Percentiles rank a stretch among this genome's conserved stretches.
Evolutionary conservation across 1,140 invertebrate genomes (phyloP).

Genomic region (Elymnias hypermnestra): DNA sequence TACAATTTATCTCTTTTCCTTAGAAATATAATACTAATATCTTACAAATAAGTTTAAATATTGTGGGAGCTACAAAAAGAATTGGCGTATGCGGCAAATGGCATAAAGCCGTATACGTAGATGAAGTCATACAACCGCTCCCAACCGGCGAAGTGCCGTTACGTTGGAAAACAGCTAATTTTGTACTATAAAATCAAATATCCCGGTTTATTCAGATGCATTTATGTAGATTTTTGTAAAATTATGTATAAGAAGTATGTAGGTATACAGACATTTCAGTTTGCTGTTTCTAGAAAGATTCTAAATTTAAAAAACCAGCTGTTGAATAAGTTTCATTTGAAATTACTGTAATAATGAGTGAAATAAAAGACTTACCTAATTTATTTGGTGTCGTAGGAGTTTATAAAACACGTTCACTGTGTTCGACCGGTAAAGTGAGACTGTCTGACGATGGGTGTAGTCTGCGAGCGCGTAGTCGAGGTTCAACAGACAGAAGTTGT

Average conservation of each 20-base stretch:
- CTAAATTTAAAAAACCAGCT: too few species aligned
- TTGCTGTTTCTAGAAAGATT: too few species aligned
- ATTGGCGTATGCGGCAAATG: constrained; percentile 27
- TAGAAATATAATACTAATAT: too few species aligned
- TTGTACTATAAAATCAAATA: neutral
- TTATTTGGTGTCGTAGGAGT: constrained; percentile 32
- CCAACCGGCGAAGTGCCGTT: constrained; percentile 32
- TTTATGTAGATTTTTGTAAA: too few species aligned
- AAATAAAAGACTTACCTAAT: constrained; percentile 41
- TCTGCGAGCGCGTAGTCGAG: constrained; percentile 15
- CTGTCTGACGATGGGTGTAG: constrained; percentile 27
- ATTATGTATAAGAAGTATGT: too few species aligned
- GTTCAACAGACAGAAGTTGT: constrained; percentile 28
- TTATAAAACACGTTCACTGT: constrained; percentile 38
- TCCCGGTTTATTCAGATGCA: neutral
- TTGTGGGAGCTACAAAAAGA: constrained; percentile 20
- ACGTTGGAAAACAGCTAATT: constrained; percentile 23
- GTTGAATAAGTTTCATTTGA: too few species aligned
- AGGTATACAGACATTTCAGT: too few species aligned
- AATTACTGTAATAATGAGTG: too few species aligned
- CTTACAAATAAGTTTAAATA: too few species aligned
- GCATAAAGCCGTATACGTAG: constrained; percentile 26
- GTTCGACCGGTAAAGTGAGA: constrained; percentile 43
- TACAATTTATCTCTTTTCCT: too few species aligned
- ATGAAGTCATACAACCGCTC: constrained; percentile 48